A percentile compares a stretch with the other conserved stretches of the same genome.
Conservation (phyloP, 2,113 vertebrate genomes). For the Toxotes chatareus region DNA sequence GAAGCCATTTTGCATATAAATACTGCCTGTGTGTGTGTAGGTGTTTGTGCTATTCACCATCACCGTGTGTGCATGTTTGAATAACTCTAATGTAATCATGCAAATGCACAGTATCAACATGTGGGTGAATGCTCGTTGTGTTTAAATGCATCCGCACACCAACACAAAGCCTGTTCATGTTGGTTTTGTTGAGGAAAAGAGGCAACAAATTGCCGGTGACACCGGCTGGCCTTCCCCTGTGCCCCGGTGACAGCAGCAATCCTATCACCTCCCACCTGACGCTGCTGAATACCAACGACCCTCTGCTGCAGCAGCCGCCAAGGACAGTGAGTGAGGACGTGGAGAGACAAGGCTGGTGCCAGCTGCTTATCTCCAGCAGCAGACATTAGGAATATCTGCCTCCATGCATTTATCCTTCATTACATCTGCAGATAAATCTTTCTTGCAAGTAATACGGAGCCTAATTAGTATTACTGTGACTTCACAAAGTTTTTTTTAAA, state of each 20-base stretch:
- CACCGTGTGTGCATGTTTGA: background rate
- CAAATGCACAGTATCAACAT: background rate
- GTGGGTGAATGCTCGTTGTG: background rate
- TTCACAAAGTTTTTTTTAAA: background rate
- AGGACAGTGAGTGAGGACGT: constrained; percentile 21
- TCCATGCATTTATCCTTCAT: constrained; percentile 5
- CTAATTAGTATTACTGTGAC: background rate
- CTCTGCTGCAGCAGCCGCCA: constrained; percentile 19
- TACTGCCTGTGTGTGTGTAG: background rate
- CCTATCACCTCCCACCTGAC: background rate
- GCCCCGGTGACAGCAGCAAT: constrained; percentile 15
- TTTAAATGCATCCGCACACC: background rate
- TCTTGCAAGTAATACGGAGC: constrained; percentile 1
- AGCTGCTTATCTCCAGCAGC: constrained; percentile 27
- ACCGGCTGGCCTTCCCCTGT: background rate
- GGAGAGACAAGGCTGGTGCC: background rate
- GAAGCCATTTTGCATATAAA: constrained; percentile 36
- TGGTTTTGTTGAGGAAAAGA: background rate
- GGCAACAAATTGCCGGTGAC: background rate
- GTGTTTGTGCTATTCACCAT: background rate
- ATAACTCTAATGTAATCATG: background rate
- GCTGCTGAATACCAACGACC: constrained; percentile 55
- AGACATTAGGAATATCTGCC: constrained; percentile 22
- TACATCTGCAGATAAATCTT: background rate
- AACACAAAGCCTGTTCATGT: background rate